Evolutionary conservation across 2,888 invertebrate species (phyloP), one percentile per base, ranked within the genome.

Genomic region (Epistrophe eligans): DNA sequence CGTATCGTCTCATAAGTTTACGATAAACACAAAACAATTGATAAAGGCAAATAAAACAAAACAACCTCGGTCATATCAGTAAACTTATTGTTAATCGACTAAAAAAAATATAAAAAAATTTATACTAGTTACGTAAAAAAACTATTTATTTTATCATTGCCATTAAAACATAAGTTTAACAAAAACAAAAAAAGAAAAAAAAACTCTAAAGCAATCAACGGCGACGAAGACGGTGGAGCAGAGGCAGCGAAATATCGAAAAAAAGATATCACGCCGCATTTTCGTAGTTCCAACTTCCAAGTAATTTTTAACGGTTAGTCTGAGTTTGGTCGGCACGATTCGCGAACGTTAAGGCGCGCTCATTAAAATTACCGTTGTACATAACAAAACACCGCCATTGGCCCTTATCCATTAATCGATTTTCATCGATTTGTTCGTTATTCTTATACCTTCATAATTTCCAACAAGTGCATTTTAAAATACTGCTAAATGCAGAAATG

Each of bases 61-160:
- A 24, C 15, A 38, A 50, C 24, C 15, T 17, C 40, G 24, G 13
- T 72, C 60, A 40, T 84, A 73, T 85, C 81, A 72, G 76, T 40
- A 40, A 28, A 62, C 3, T 64, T 50, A 43, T 48, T 52, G 58
- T 67, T 77, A 84, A 81, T 77, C 80, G 71, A 43, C 67, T 55
- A 72, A 58, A 58, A 19, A 24, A 77, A 85, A 76, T 57, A 17
- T 58, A 43, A 55, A 77, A 62, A 62, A 79, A 71, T 58, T 58
- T 70, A 55, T 60, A 50, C 48, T 50, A 85, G 82, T 87, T 83
- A 87, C 87, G 87, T 87, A 87, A 87, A 87, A 87, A 85, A 77
- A 52, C 28, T 62, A 24, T 60, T 19, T 43, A 11, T 40, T 60
- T 19, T 43, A 11, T 40, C 19, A 7, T 35, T 35, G 15, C 13